Evolutionary conservation across 2,113 vertebrate species (phyloP).

Genomic region (Neotoma lepida): DNA sequence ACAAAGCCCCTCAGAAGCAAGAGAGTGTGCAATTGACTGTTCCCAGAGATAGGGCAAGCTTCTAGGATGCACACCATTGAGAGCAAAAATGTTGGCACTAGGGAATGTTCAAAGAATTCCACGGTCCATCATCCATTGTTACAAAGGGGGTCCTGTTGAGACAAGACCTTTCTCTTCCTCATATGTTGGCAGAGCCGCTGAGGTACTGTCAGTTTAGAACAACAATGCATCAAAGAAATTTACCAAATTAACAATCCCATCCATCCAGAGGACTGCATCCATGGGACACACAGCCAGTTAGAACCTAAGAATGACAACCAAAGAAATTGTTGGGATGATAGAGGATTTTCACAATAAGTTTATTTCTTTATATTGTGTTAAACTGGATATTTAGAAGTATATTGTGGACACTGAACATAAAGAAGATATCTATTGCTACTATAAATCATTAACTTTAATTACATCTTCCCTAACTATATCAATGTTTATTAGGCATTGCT

Average conservation of each 20-base stretch:
- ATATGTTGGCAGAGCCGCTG: constrained; percentile 19
- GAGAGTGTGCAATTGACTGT: not conserved
- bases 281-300: not conserved
- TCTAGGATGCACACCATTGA: not conserved
- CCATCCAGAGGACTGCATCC: too few relatives aligned
- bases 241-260: constrained; percentile 17
- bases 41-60: not conserved
- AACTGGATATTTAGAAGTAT: not conserved
- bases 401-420: not conserved
- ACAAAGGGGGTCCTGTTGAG: constrained; percentile 43
- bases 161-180: constrained; percentile 46
- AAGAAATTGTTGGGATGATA: not conserved
- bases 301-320: not conserved
- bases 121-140: not conserved
- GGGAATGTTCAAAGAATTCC: constrained; percentile 52
- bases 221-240: constrained; percentile 26
- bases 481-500: not conserved
- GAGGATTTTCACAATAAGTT: not conserved
- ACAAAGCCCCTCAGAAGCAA: constrained; percentile 6
- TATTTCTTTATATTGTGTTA: not conserved
- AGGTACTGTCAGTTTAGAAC: constrained; percentile 46
- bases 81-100: not conserved
- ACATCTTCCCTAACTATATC: not conserved
- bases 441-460: not conserved
- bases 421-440: not conserved